A percentile compares a stretch with the other conserved stretches of the same genome.
These are phyloP conservation scores for Thunnus albacares DNA, from an alignment of 2,797 vertebrate species.

Conservation along the genomic window DNA sequence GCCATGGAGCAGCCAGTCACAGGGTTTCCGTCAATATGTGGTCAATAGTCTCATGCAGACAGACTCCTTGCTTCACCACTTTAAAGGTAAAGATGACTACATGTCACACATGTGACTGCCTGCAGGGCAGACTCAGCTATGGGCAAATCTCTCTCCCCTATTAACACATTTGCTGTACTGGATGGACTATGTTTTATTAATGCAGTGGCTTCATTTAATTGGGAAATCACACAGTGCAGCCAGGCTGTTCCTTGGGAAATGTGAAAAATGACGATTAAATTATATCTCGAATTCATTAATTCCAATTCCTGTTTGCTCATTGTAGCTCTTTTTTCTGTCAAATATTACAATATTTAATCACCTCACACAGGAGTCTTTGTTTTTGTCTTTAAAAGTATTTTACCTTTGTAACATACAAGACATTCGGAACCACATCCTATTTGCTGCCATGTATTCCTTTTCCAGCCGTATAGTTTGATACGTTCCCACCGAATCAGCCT, in stretches of 20 bases:
- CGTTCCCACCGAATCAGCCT: slow-evolving; percentile 16
- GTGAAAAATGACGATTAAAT: slow-evolving; percentile 77
- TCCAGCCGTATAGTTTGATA: slow-evolving; percentile 4
- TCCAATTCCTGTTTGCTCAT: slow-evolving; percentile 56
- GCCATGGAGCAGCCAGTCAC: slow-evolving; percentile 32
- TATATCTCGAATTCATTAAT: slow-evolving; percentile 67
- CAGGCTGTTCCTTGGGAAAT: slow-evolving; percentile 61
- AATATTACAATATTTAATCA: slow-evolving; percentile 56
- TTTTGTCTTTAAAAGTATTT: slow-evolving; percentile 48
- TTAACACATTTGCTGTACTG: slow-evolving; percentile 74
- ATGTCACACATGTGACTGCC: slow-evolving; percentile 40
- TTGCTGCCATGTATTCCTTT: neutral
- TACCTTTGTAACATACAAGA: slow-evolving; percentile 29
- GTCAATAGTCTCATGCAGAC: slow-evolving; percentile 45
- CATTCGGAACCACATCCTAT: neutral
- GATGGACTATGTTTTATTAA: slow-evolving; percentile 82
- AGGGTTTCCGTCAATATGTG: slow-evolving; percentile 37
- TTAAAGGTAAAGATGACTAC: slow-evolving; percentile 36
- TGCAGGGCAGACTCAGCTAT: slow-evolving; percentile 46
- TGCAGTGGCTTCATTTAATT: slow-evolving; percentile 77
- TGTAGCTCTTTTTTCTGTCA: slow-evolving; percentile 33
- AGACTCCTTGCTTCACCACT: slow-evolving; percentile 11
- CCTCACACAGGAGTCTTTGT: slow-evolving; percentile 39
- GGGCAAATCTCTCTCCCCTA: slow-evolving; percentile 50
- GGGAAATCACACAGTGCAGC: slow-evolving; percentile 71